phyloP scores from a whole-genome alignment of 2,888 invertebrate species.

The Drosophila borborema region DNA sequence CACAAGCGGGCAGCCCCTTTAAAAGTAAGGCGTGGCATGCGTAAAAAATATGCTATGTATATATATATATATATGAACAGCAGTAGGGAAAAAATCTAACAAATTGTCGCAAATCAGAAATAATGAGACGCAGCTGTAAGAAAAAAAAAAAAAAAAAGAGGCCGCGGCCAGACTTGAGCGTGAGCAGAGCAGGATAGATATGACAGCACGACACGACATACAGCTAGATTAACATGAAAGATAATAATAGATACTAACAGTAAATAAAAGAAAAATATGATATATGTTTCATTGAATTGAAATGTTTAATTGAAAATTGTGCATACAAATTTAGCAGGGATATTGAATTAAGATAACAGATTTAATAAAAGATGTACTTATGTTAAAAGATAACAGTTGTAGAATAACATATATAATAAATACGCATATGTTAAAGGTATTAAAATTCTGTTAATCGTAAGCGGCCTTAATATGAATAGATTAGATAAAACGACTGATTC shows the following conservation, averaged over 20 bases:
- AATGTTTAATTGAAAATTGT: not conserved
- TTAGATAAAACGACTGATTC: too few species aligned
- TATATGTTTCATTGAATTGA: not conserved
- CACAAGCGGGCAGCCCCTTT: conserved; percentile 20
- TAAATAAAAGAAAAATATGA: not conserved
- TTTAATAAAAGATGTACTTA: too few species aligned
- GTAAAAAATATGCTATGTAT: conserved; percentile 42
- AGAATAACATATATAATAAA: too few species aligned
- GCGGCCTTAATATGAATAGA: too few species aligned
- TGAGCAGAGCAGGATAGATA: not conserved
- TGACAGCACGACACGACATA: not conserved
- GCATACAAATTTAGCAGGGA: not conserved
- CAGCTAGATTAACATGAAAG: not conserved
- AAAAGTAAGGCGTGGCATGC: conserved; percentile 45
- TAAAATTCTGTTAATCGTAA: too few species aligned
- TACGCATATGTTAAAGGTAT: too few species aligned
- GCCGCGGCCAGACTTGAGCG: not conserved
- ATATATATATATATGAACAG: not conserved
- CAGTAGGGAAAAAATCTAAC: conserved; percentile 40
- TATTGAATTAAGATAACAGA: not conserved
- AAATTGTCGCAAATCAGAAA: conserved; percentile 73
- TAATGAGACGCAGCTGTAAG: conserved; percentile 72
- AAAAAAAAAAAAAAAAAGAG: conserved; percentile 12
- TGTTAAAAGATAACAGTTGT: too few species aligned
- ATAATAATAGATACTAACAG: not conserved